Conservation (phyloP, 2,888 invertebrate genomes). For the Elysia crispata region DNA sequence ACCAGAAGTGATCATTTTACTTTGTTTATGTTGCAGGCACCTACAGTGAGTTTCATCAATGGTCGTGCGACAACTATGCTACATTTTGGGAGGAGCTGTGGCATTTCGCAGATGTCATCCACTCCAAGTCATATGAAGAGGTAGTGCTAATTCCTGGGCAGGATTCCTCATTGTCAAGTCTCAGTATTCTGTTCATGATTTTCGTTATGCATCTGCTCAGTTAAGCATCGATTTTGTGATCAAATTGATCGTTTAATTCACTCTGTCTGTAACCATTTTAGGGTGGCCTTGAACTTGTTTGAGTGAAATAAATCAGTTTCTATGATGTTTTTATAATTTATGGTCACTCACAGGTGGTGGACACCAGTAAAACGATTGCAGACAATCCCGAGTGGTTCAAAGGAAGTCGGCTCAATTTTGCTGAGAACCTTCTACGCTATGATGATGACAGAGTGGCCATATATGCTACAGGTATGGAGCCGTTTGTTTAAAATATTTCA, state of each 20-base stretch:
- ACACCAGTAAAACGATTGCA: constrained; percentile 76
- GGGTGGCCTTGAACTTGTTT: too few species aligned
- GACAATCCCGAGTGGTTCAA: constrained; percentile 80
- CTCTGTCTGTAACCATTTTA: too few species aligned
- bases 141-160: too few species aligned
- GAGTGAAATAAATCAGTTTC: not conserved
- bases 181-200: too few species aligned
- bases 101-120: constrained; percentile 76
- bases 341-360: constrained; percentile 74
- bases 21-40: constrained; percentile 63
- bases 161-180: too few species aligned
- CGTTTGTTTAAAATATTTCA: too few species aligned
- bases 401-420: constrained; percentile 79
- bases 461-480: constrained; percentile 77
- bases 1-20: not conserved
- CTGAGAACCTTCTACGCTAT: constrained; percentile 79
- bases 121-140: constrained; percentile 74
- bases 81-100: constrained; percentile 80
- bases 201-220: not conserved
- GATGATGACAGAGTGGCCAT: constrained; percentile 78
- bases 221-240: not conserved
- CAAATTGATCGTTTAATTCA: too few species aligned
- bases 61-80: constrained; percentile 79
- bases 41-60: constrained; percentile 79
- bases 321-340: not conserved